Percentiles rank a stretch among this genome's conserved stretches.
Conservation (phyloP, 2,113 vertebrate genomes). For the Cathartes aura region DNA sequence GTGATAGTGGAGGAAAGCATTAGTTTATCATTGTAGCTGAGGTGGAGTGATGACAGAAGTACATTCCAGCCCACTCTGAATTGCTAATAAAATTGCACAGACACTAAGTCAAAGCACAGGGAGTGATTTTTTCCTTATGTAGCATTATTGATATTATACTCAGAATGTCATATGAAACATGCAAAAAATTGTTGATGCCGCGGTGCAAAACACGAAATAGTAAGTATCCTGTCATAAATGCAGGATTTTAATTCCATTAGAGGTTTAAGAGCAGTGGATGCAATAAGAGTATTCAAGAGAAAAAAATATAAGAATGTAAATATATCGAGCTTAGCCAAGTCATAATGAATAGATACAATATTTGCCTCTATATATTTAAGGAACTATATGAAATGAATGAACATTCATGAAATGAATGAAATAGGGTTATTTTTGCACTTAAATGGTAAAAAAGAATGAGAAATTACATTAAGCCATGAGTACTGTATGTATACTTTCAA, state of each 20-base stretch:
- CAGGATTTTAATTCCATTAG: not conserved
- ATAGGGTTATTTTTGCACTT: not conserved
- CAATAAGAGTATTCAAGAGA: not conserved
- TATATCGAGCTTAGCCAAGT: not conserved
- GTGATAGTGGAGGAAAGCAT: not conserved
- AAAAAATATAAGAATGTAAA: not conserved
- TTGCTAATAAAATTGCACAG: not conserved
- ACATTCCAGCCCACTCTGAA: not conserved
- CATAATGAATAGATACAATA: not conserved
- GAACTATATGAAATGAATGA: not conserved
- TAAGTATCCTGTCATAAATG: not conserved
- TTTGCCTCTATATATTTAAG: not conserved
- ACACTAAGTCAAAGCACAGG: not conserved
- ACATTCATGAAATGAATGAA: not conserved
- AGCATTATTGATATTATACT: not conserved
- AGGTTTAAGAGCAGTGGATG: not conserved
- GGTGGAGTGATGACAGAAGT: not conserved
- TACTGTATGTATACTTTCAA: not conserved
- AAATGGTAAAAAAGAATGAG: not conserved
- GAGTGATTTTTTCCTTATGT: not conserved
- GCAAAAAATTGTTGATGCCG: not conserved
- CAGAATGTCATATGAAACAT: not conserved
- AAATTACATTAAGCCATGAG: not conserved
- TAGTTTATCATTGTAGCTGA: not conserved
- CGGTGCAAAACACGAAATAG: not conserved